These are phyloP conservation scores for Carassius auratus DNA, from an alignment of 2,113 vertebrate species.

Conservation along the genomic window DNA sequence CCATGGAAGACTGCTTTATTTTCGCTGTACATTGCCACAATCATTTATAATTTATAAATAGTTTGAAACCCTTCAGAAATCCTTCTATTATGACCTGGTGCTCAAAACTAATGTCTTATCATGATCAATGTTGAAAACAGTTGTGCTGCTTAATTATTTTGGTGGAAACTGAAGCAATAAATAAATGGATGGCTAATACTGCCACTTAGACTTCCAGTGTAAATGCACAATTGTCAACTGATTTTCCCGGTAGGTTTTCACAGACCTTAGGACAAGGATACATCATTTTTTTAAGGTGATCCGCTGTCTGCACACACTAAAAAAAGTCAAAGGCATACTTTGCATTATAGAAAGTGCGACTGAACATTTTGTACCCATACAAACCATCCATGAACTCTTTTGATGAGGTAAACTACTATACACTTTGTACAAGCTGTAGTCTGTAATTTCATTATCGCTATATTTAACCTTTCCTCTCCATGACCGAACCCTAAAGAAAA, in stretches of 20 bases:
- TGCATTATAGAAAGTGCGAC: neutral
- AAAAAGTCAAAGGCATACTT: neutral
- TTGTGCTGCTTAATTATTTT: too few relatives aligned
- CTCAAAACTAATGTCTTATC: too few relatives aligned
- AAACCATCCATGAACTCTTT: neutral
- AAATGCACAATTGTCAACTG: neutral
- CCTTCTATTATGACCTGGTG: too few relatives aligned
- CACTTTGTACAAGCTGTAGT: constrained; percentile 2
- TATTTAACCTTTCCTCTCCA: neutral
- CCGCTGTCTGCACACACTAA: neutral
- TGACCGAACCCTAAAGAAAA: neutral
- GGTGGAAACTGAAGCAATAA: too few relatives aligned
- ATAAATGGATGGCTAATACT: neutral
- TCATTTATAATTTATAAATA: neutral
- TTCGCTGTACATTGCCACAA: neutral
- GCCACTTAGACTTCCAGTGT: neutral
- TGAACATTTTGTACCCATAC: neutral
- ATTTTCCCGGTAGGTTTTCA: neutral
- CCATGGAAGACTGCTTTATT: neutral
- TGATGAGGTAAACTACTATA: constrained; percentile 23
- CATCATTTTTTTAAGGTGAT: neutral
- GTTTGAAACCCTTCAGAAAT: too few relatives aligned
- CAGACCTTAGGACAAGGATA: neutral
- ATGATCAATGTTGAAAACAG: too few relatives aligned
- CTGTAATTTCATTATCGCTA: constrained; percentile 22